Evolutionary conservation across 2,113 vertebrate genomes (phyloP).

Genomic region (Phrynocephalus versicolor): DNA sequence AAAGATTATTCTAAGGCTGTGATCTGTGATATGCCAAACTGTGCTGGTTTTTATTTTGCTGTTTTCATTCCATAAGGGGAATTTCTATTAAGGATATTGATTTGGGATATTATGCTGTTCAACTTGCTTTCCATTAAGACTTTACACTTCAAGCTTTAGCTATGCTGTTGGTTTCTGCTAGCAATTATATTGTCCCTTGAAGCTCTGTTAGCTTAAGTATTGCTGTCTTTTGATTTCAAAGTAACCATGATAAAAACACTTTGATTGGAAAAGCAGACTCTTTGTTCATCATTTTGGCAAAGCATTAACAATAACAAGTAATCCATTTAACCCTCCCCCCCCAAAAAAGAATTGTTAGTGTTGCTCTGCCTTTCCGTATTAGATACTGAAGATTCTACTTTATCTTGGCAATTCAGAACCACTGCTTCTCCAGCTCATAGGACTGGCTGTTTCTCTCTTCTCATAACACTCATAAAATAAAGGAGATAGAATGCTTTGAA

Average conservation of each 20-base stretch:
- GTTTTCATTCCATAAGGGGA: background rate
- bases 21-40: background rate
- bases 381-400: background rate
- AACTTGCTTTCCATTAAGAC: constrained; percentile 4
- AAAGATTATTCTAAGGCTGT: background rate
- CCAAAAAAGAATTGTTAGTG: background rate
- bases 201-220: background rate
- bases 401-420: background rate
- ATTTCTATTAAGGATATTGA: constrained; percentile 15
- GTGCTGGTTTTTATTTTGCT: background rate
- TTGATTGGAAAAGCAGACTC: background rate
- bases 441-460: too few relatives aligned
- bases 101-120: background rate
- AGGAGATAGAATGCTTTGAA: background rate
- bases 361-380: background rate
- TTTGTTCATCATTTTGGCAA: background rate
- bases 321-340: background rate
- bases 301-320: background rate
- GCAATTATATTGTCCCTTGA: background rate
- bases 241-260: constrained; percentile 2
- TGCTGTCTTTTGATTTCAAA: constrained; percentile 3
- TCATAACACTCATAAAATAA: background rate
- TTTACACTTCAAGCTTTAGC: background rate
- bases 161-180: background rate
- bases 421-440: background rate